Percentiles rank a stretch among this genome's conserved stretches.
phyloP scores from a whole-genome alignment of 92 coral and sea anemone genomes.

The Heteractis magnifica region DNA sequence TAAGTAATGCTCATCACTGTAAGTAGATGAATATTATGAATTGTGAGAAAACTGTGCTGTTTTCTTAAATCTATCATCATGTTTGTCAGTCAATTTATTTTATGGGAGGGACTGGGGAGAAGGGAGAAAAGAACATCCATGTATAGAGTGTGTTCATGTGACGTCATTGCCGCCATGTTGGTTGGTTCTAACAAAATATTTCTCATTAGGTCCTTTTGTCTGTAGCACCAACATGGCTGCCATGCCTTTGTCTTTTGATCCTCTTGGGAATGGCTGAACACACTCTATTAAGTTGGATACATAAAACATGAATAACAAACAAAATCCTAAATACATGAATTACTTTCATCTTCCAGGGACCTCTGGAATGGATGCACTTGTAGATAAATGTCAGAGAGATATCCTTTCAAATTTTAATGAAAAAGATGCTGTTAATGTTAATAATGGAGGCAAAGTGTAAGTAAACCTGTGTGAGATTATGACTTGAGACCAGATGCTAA shows the following conservation, averaged over 20 bases:
- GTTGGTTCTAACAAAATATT: too few relatives aligned
- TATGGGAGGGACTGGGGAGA: too few relatives aligned
- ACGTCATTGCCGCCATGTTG: too few relatives aligned
- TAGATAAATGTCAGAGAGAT: conserved; percentile 47
- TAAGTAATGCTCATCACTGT: conserved; percentile 80
- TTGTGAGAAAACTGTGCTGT: not conserved
- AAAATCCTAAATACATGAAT: not conserved
- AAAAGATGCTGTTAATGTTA: conserved; percentile 58
- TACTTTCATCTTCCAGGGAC: conserved; percentile 39
- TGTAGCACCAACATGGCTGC: too few relatives aligned
- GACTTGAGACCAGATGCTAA: too few relatives aligned
- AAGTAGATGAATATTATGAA: conserved; percentile 23
- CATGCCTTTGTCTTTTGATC: too few relatives aligned
- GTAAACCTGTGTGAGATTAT: not conserved
- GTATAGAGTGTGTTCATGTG: not conserved
- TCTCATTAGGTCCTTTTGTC: too few relatives aligned
- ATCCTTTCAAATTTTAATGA: conserved; percentile 50
- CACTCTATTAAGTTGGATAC: not conserved
- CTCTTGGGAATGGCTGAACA: too few relatives aligned
- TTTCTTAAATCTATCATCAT: too few relatives aligned
- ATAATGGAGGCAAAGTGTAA: conserved; percentile 49
- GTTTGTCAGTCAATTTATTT: too few relatives aligned
- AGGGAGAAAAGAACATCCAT: too few relatives aligned
- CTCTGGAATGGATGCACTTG: conserved; percentile 39
- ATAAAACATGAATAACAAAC: not conserved